A percentile compares a stretch with the other conserved stretches of the same genome.
phyloP scores from a whole-genome alignment of 1,140 invertebrate genomes.

The Drosophila persimilis region DNA sequence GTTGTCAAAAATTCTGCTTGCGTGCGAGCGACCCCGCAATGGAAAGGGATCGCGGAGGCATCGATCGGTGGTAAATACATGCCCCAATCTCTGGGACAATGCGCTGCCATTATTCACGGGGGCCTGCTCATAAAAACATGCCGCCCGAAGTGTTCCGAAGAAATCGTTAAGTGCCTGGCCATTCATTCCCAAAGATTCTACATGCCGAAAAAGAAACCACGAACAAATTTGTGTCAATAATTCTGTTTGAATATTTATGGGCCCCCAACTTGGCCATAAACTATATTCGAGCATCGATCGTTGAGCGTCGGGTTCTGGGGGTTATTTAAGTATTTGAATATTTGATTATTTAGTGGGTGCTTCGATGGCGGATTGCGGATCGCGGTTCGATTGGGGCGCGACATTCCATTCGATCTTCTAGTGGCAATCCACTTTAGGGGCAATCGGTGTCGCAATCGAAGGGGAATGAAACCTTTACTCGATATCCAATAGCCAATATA shows the following conservation, averaged over 20 bases:
- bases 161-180: slow-evolving; percentile 56
- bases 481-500: slow-evolving; percentile 42
- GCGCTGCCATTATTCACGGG: slow-evolving; percentile 65
- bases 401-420: slow-evolving; percentile 9
- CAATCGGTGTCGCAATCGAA: too few species aligned
- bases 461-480: slow-evolving; percentile 1
- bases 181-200: slow-evolving; percentile 65
- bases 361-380: not conserved
- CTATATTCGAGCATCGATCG: slow-evolving; percentile 51
- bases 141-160: slow-evolving; percentile 43
- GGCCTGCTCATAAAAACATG: slow-evolving; percentile 30
- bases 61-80: slow-evolving; percentile 9
- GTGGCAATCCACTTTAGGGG: slow-evolving; percentile 11
- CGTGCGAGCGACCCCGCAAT: slow-evolving; percentile 33
- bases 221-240: slow-evolving; percentile 62
- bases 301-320: slow-evolving; percentile 5
- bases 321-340: slow-evolving; percentile 36
- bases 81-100: slow-evolving; percentile 51
- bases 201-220: slow-evolving; percentile 46
- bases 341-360: slow-evolving; percentile 64
- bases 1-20: slow-evolving; percentile 58
- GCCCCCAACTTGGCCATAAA: slow-evolving; percentile 55
- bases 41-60: slow-evolving; percentile 13
- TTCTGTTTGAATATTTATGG: slow-evolving; percentile 70
- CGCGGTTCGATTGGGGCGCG: too few species aligned